A percentile compares a stretch with the other conserved stretches of the same genome.
Conservation (phyloP, 2,888 invertebrate species). For the Gymnocheta viridis region DNA sequence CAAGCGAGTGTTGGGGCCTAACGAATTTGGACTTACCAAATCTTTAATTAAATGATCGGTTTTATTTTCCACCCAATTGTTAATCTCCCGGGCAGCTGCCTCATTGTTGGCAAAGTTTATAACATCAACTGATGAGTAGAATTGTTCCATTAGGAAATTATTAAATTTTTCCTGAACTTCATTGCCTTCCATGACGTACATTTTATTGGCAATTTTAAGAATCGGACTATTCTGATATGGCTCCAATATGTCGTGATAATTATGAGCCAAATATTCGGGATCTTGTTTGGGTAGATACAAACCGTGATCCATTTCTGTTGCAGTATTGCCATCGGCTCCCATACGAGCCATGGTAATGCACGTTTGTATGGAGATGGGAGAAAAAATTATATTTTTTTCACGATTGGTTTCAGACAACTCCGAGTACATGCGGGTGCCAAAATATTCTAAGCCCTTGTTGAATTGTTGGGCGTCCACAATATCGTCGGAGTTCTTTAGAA, state of each 20-base stretch:
- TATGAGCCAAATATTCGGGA: conserved; percentile 73
- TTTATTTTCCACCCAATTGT: conserved; percentile 90
- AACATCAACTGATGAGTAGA: conserved; percentile 86
- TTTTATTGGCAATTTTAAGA: conserved; percentile 80
- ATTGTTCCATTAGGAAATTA: conserved; percentile 84
- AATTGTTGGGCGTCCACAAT: conserved; percentile 44
- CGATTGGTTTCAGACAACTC: conserved; percentile 78
- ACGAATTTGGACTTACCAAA: not conserved
- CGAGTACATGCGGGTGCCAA: conserved; percentile 72
- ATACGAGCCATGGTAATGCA: conserved; percentile 88
- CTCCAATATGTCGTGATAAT: conserved; percentile 75
- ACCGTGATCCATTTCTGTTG: conserved; percentile 84
- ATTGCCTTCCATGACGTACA: conserved; percentile 85
- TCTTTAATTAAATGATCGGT: conserved; percentile 91
- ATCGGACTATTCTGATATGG: conserved; percentile 75
- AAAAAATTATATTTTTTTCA: conserved; percentile 86
- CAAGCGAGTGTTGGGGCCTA: not conserved
- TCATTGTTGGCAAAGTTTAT: conserved; percentile 84
- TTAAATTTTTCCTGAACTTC: conserved; percentile 84
- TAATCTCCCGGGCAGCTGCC: conserved; percentile 85
- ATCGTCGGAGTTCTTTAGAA: not conserved
- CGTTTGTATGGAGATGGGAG: conserved; percentile 89
- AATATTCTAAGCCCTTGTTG: conserved; percentile 69
- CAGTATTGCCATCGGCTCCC: conserved; percentile 86
- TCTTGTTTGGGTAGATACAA: conserved; percentile 83